These are phyloP conservation scores for Hemibagrus guttatus DNA, from an alignment of 2,797 vertebrate genomes.

Conservation along the genomic window DNA sequence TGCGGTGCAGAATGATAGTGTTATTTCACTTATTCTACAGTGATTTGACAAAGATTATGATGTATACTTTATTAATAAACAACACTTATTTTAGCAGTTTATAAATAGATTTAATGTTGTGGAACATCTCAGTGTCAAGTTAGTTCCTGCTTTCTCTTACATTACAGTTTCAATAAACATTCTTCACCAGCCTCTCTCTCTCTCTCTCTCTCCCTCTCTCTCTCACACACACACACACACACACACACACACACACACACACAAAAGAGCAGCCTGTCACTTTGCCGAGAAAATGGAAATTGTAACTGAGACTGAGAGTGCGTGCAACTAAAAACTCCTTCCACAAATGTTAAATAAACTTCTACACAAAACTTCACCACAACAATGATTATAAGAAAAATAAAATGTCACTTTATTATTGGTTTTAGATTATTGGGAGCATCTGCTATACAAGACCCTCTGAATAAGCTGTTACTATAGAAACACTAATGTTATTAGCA, in stretches of 20 bases:
- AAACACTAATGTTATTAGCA: neutral
- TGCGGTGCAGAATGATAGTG: too few relatives aligned
- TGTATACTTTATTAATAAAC: neutral
- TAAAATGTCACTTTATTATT: neutral
- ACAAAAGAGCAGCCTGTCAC: too few relatives aligned
- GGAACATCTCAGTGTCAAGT: neutral
- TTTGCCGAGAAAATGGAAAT: neutral
- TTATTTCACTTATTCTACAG: neutral
- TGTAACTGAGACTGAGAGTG: neutral
- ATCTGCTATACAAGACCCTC: neutral
- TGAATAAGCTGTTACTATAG: neutral
- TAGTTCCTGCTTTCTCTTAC: neutral
- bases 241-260: neutral
- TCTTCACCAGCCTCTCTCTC: neutral
- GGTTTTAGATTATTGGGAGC: neutral
- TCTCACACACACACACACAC: neutral
- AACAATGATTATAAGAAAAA: neutral
- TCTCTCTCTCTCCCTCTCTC: neutral
- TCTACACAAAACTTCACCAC: neutral
- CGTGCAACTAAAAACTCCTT: neutral
- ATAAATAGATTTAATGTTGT: neutral
- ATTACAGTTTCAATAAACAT: neutral
- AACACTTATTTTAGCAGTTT: neutral
- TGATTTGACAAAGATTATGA: neutral
- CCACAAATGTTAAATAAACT: neutral